phyloP scores from a whole-genome alignment of 2,888 invertebrate genomes.

The Trissolcus brochymenae region DNA sequence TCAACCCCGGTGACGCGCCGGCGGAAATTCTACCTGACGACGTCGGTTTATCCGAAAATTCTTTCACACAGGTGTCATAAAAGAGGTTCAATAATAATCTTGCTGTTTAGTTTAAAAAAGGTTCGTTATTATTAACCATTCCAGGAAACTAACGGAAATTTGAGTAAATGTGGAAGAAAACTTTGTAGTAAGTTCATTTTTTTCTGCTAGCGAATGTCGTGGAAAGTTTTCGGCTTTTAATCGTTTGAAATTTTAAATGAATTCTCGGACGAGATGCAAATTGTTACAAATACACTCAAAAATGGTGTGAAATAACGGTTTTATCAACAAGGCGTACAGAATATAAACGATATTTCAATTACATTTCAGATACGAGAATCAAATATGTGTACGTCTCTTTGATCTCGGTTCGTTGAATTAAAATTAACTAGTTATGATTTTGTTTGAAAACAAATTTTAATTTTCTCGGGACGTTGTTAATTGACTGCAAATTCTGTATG shows the following conservation, averaged over 20 bases:
- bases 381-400: constrained; percentile 12
- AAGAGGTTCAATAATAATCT: constrained; percentile 12
- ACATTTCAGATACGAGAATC: not conserved
- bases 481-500: too few species aligned
- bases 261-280: not conserved
- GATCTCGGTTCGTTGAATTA: constrained; percentile 15
- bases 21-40: constrained; percentile 29
- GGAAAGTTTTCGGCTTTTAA: too few species aligned
- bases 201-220: too few species aligned
- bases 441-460: too few species aligned
- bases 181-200: not conserved
- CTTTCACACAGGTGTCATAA: constrained; percentile 15
- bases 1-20: constrained; percentile 37
- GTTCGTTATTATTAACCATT: too few species aligned
- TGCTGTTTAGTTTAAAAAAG: too few species aligned
- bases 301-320: constrained; percentile 1
- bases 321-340: constrained; percentile 7
- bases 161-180: not conserved
- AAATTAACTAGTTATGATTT: constrained; percentile 1
- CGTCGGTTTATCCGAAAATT: constrained; percentile 11
- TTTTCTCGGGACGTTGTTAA: too few species aligned
- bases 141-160: constrained; percentile 3
- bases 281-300: not conserved
- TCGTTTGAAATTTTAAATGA: not conserved
- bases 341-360: constrained; percentile 36